Evolutionary conservation across 2,797 vertebrate species (phyloP).

Genomic region (Tiaroga cobitis): DNA sequence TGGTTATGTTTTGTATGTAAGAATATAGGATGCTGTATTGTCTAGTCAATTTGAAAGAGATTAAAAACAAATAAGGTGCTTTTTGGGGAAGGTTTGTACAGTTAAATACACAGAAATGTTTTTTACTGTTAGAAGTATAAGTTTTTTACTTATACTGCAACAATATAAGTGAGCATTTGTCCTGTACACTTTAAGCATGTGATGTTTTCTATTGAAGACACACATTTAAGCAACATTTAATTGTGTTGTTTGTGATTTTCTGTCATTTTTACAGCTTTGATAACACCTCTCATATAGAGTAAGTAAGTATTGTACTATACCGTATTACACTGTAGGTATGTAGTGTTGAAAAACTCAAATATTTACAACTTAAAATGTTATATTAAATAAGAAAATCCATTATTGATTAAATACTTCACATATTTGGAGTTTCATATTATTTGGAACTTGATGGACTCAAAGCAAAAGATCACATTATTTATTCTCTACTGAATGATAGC

Average conservation of each 20-base stretch:
- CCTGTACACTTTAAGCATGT: neutral
- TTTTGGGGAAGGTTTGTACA: neutral
- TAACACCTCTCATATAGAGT: neutral
- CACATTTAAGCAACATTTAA: neutral
- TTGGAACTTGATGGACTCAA: neutral
- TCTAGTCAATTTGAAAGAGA: neutral
- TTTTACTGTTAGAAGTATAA: no score
- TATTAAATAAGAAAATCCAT: neutral
- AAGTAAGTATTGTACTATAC: neutral
- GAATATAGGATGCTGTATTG: neutral
- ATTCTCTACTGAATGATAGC: neutral
- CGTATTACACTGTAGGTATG: no score
- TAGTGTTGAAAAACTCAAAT: no score
- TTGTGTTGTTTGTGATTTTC: neutral
- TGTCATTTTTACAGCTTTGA: neutral
- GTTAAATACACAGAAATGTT: neutral
- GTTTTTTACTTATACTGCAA: neutral
- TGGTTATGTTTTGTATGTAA: neutral
- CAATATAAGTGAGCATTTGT: neutral
- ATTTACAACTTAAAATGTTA: no score
- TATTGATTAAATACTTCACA: neutral
- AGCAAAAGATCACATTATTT: neutral
- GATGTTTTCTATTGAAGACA: neutral
- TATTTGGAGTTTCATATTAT: neutral
- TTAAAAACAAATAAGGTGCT: neutral